Evolutionary conservation across 2,797 vertebrate species (phyloP).

Genomic region (Crotalus adamanteus): DNA sequence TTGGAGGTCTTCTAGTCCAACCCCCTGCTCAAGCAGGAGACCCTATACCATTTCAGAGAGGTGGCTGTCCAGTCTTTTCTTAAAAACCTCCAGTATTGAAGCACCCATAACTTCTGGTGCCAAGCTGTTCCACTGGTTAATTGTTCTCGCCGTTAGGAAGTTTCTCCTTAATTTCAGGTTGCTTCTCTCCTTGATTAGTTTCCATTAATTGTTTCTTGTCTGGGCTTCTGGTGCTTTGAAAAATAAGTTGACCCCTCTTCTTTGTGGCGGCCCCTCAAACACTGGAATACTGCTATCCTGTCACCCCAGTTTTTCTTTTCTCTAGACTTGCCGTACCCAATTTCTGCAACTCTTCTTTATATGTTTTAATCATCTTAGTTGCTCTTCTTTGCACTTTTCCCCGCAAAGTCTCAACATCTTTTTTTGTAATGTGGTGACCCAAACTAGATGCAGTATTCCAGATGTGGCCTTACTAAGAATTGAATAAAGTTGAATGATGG

Average conservation of each 20-base stretch:
- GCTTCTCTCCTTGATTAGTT: neutral
- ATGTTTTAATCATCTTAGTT: neutral
- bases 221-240: neutral
- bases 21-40: neutral
- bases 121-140: neutral
- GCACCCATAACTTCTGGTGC: neutral
- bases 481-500: neutral
- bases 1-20: neutral
- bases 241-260: neutral
- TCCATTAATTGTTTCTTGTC: neutral
- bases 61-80: neutral
- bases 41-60: neutral
- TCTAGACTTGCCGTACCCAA: neutral
- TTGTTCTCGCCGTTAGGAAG: neutral
- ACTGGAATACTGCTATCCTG: neutral
- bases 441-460: neutral
- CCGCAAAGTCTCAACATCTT: neutral
- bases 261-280: neutral
- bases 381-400: neutral
- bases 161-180: neutral
- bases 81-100: neutral
- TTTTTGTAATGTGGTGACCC: neutral
- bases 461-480: neutral
- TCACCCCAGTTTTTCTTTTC: neutral
- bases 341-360: neutral